A percentile compares a stretch with the other conserved stretches of the same genome.
These are phyloP conservation scores for Tetramorium bicarinatum DNA, from an alignment of 2,888 invertebrate species.

Conservation along the genomic window DNA sequence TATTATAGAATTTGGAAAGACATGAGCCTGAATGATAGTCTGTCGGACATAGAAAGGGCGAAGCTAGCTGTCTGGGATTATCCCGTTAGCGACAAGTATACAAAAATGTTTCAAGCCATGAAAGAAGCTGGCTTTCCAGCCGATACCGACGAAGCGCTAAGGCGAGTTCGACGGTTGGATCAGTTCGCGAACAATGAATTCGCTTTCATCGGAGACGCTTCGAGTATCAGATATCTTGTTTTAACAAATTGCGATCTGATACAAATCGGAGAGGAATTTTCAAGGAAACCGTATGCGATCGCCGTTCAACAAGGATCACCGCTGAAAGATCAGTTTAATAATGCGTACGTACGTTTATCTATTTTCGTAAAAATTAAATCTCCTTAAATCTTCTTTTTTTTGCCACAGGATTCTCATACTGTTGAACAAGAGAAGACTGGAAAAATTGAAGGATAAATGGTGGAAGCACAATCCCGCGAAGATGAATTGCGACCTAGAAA, in stretches of 20 bases:
- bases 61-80: conserved; percentile 99
- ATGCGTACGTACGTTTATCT: conserved; percentile 90
- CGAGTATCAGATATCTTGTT: conserved; percentile 94
- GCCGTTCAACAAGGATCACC: conserved; percentile 99
- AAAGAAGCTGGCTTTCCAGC: conserved; percentile 93
- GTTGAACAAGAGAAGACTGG: conserved; percentile 96
- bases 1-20: conserved; percentile 97
- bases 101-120: conserved; percentile 99
- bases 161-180: conserved; percentile 90
- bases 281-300: conserved; percentile 98
- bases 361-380: conserved; percentile 1
- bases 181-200: conserved; percentile 92
- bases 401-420: conserved; percentile 93
- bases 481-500: conserved; percentile 93
- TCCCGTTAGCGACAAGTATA: conserved; percentile 99
- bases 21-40: conserved; percentile 97
- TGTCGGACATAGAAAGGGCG: conserved; percentile 95
- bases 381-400: conserved; percentile 17
- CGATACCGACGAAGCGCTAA: conserved; percentile 92
- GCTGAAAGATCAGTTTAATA: conserved; percentile 97
- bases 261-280: conserved; percentile 98
- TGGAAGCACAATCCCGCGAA: conserved; percentile 96
- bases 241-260: conserved; percentile 95
- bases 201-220: conserved; percentile 97
- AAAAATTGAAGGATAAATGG: conserved; percentile 98